Evolutionary conservation across 2,113 vertebrate species (phyloP), one percentile per base, ranked within the genome.

Genomic region (Dromas ardeola): DNA sequence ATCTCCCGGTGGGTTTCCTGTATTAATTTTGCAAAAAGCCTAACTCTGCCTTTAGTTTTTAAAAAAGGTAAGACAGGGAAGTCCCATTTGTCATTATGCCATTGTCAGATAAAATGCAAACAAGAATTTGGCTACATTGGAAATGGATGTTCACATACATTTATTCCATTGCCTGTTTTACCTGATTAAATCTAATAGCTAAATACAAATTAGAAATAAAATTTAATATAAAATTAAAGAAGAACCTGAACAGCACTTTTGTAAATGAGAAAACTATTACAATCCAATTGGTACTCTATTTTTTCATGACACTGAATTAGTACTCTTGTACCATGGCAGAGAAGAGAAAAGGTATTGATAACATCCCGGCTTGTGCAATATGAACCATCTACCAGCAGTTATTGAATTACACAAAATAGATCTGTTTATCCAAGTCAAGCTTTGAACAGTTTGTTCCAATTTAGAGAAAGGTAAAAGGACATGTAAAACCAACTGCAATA

Each of bases 401-500:
- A 85, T 15, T 83, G 76, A 95, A 87, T 93, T 90, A 93, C 74
- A 85, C 53, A 61, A 63, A 92, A 81, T 14, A 58, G 10, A 86
- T 90, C 52, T 76, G 76, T 88, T 94, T 90, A 91, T 85, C 43
- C 14, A 69, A 50, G 50, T 67, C 40, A 55, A 58, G 63, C 76
- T 90, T n/a, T 78, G 81, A 78, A 91, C 14, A 85, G 43, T 89
- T 36, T 78, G 49, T 93, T 89, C 81, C 74, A 73, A 43, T 91
- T 95, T 79, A 79, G 67, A 81, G 50, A 82, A 95, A 91, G 78
- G 43, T 58, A 81, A 95, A 93, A 81, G 55, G 53, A 69, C 42
- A 66, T 17, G 72, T 36, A 71, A 87, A 90, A 11, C 16, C n/a
- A 90, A 55, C 49, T 49, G 45, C 61, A 45, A 61, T 5, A 69